Evolutionary conservation across 2,113 vertebrate genomes (phyloP).

Genomic region (Uria aalge): DNA sequence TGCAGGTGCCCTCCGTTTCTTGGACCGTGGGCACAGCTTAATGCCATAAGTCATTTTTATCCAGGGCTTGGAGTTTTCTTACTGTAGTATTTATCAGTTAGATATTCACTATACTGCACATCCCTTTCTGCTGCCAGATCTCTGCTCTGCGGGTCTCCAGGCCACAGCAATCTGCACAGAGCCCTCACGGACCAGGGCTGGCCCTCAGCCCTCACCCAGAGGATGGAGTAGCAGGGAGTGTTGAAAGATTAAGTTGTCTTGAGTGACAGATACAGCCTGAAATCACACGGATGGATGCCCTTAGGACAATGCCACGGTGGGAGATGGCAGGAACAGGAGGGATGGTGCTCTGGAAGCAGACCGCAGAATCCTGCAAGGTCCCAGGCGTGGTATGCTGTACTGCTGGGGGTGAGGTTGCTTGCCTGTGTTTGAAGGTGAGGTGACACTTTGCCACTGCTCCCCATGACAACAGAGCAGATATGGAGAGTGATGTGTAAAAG

Average conservation of each 20-base stretch:
- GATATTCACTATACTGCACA: background rate
- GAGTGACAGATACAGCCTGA: background rate
- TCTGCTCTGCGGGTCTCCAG: background rate
- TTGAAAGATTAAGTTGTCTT: background rate
- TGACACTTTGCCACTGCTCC: background rate
- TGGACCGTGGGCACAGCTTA: background rate
- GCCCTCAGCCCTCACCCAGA: background rate
- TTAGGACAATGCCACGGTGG: accelerated
- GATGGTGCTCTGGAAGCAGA: background rate
- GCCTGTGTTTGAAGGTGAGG: background rate
- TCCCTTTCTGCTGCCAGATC: background rate
- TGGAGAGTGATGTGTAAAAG: background rate
- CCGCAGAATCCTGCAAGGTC: accelerated
- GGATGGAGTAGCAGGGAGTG: background rate
- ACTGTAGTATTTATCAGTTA: background rate
- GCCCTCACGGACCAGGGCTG: accelerated
- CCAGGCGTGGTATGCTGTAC: too few species aligned
- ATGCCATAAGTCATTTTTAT: background rate
- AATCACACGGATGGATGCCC: background rate
- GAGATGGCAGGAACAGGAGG: background rate
- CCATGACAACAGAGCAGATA: too few species aligned
- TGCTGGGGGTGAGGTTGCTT: background rate
- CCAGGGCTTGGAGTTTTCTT: background rate
- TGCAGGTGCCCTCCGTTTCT: background rate
- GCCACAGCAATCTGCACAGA: background rate